Conservation (phyloP, 2,888 invertebrate species). For the Nebria brevicollis region DNA sequence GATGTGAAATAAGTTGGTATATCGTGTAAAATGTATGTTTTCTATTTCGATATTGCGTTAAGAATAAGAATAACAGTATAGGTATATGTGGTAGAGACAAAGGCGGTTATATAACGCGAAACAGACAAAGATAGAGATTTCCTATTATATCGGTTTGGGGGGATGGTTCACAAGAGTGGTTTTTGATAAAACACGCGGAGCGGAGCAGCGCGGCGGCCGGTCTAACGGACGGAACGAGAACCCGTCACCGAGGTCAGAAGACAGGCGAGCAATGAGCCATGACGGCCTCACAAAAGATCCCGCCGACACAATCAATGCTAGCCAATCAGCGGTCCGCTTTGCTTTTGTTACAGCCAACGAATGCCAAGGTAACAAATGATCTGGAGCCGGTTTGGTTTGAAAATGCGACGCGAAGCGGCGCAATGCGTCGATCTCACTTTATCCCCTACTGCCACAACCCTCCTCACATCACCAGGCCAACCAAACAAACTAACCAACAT, state of each 20-base stretch:
- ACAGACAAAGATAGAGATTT: neutral
- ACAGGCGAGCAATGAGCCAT: slow-evolving; percentile 62
- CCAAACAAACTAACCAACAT: neutral
- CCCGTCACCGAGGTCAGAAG: slow-evolving; percentile 59
- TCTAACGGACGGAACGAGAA: slow-evolving; percentile 46
- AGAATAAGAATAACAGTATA: neutral
- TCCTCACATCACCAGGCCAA: neutral
- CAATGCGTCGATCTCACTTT: neutral
- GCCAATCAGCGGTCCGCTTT: slow-evolving; percentile 61
- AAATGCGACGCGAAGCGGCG: slow-evolving; percentile 46
- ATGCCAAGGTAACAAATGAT: slow-evolving; percentile 51
- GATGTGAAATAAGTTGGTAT: no score
- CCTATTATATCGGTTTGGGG: slow-evolving; percentile 15
- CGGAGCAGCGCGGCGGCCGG: neutral
- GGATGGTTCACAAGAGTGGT: slow-evolving; percentile 20
- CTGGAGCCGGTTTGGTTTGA: slow-evolving; percentile 36
- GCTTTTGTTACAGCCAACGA: slow-evolving; percentile 57
- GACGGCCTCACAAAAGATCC: slow-evolving; percentile 63
- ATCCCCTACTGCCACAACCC: slow-evolving; percentile 2
- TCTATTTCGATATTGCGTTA: neutral
- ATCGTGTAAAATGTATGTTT: no score
- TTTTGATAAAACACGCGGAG: neutral
- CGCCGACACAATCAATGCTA: slow-evolving; percentile 64
- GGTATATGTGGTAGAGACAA: neutral
- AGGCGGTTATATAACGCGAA: neutral